These are phyloP conservation scores for Axea sp. DNA, from an alignment of 2,888 invertebrate genomes.

Conservation along the genomic window DNA sequence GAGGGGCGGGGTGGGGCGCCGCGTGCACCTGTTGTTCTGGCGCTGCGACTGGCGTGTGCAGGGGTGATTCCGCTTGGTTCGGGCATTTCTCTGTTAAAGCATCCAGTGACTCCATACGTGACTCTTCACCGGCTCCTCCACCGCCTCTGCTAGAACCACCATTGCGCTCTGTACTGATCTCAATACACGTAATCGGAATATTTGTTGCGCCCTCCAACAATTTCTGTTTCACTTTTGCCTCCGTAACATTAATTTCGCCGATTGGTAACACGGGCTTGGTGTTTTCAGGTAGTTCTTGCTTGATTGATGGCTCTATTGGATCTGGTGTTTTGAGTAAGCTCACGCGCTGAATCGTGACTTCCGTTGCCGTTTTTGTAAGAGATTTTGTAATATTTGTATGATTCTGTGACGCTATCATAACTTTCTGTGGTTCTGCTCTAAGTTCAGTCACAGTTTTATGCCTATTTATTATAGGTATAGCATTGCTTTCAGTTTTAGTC, in stretches of 20 bases:
- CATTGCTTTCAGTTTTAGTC: conserved; percentile 65
- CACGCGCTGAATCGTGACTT: conserved; percentile 68
- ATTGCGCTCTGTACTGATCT: conserved; percentile 69
- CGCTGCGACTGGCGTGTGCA: conserved; percentile 80
- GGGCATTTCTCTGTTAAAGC: conserved; percentile 94
- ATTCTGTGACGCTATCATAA: conserved; percentile 68
- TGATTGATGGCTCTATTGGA: conserved; percentile 52
- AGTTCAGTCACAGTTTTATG: conserved; percentile 70
- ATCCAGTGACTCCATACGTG: conserved; percentile 96
- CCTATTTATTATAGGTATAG: conserved; percentile 67
- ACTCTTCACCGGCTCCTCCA: conserved; percentile 87
- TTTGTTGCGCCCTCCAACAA: conserved; percentile 79
- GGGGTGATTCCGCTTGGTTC: conserved; percentile 89
- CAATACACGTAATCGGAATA: conserved; percentile 69
- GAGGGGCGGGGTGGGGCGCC: no score
- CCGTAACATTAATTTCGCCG: conserved; percentile 80
- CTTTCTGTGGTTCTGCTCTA: conserved; percentile 49
- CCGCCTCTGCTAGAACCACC: conserved; percentile 66
- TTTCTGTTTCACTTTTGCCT: conserved; percentile 83
- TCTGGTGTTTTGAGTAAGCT: conserved; percentile 70
- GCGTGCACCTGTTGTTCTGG: conserved; percentile 69
- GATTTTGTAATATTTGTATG: conserved; percentile 69
- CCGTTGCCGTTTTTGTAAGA: conserved; percentile 65
- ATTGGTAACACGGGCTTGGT: conserved; percentile 75
- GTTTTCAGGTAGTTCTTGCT: conserved; percentile 35